Evolutionary conservation across 2,113 vertebrate species (phyloP), one percentile per base, ranked within the genome.

Genomic region (Gyps fulvus): DNA sequence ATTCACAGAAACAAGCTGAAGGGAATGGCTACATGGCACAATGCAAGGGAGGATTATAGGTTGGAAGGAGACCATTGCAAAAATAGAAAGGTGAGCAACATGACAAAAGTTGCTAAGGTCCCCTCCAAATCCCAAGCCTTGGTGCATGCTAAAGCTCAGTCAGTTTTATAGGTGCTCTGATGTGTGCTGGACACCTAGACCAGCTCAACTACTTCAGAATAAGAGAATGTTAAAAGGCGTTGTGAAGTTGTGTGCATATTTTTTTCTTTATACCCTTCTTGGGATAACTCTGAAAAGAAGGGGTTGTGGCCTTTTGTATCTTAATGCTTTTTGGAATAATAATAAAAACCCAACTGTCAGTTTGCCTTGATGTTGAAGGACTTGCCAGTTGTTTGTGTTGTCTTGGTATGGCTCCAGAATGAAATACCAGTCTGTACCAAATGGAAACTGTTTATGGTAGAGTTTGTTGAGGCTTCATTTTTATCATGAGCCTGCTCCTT

Each of bases 391-490:
- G 70, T 95, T 95, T 97, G 87, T 94, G 18, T 91, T 89, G 93
- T 89, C 93, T 91, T 93, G 12, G 7, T 91, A 11, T 91, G 70
- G 66, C 74, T 95, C 82, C 87, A 73, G 70, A 72, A 58, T 21
- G 18, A 82, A 91, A 83, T 79, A 83, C 19, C 73, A 74, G 52
- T 65, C 81, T 84, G 29, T 93, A 65, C 89, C 78, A 90, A 85
- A 45, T 80, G 34, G 74, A 71, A 47, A 47, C 12, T 94, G 47
- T 84, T 89, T 74, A 42, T 69, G 34, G 31, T 54, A 57, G 16
- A 90, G 47, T 85, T 95, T 95, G 93, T 95, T 97, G 94, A 93
- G 95, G n/a, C 89, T 93, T 95, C 22, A 0, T 82, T 94, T 95
- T 97, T 95, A 96, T 97, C 89, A 42, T 18, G 5, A 89, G 43